A percentile compares a stretch with the other conserved stretches of the same genome.
Conservation (phyloP, 2,113 vertebrate species). For the Sturnus vulgaris region DNA sequence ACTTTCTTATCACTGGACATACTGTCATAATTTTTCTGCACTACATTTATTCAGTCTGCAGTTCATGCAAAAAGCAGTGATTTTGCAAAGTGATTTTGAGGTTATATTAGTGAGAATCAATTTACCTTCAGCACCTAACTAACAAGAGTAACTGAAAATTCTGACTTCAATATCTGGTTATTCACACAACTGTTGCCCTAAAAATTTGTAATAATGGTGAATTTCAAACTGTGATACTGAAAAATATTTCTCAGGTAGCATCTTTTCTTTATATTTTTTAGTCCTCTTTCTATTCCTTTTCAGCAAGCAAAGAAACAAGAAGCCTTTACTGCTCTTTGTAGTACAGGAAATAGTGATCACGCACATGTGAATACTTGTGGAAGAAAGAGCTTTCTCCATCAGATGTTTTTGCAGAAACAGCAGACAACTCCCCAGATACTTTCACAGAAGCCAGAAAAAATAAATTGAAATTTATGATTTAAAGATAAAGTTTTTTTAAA, state of each 20-base stretch:
- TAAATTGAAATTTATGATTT: background rate
- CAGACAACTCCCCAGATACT: background rate
- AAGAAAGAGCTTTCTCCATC: background rate
- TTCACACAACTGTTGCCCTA: background rate
- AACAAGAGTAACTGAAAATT: background rate
- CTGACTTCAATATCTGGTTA: background rate
- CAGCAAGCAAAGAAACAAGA: background rate
- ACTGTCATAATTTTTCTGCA: background rate
- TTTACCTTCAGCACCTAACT: background rate
- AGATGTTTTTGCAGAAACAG: background rate
- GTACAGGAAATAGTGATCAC: background rate
- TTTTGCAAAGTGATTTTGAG: background rate
- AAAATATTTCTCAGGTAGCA: background rate
- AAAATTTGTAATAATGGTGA: background rate
- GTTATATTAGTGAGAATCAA: background rate
- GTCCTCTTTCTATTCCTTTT: background rate
- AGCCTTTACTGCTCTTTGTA: background rate
- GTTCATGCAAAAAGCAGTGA: background rate
- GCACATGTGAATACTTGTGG: background rate
- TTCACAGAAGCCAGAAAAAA: background rate
- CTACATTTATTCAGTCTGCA: background rate
- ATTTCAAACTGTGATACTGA: background rate
- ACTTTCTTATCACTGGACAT: background rate
- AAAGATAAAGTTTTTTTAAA: background rate
- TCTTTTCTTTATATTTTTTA: background rate